Evolutionary conservation across 2,888 invertebrate genomes (phyloP), one percentile per base, ranked within the genome.

Genomic region (Ochropleura plecta): DNA sequence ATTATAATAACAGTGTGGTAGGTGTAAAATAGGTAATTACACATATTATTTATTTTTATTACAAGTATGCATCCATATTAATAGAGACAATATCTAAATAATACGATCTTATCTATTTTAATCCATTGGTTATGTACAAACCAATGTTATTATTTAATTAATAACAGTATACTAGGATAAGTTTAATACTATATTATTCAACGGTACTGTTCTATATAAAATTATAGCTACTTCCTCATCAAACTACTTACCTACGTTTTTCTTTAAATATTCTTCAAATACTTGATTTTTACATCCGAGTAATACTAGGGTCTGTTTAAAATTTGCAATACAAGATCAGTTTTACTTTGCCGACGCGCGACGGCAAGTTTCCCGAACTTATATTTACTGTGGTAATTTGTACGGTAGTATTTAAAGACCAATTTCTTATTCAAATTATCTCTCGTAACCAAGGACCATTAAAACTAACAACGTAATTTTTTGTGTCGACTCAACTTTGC

Each of bases 311-410:
- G 9, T 12, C 9, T 18, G 46, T 60, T 49, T 51, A 60, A 20
- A 44, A 55, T 69, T 81, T 12, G 7, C n/a, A 40, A 66, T 16
- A 40, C 59, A 44, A 14, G n/a, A 59, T 46, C 53, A 30, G 40
- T 53, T 66, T 53, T 64, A 62, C 9, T 42, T 79, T 81, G 84
- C 88, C 90, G 90, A n/a, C n/a, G n/a, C n/a, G n/a, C n/a, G n/a
- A 76, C 89, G 89, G 90, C 82, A 78, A 84, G 83, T 86, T 79
- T 77, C 70, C 48, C 63, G 53, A 86, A 85, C 73, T 86, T 84
- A 83, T 83, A 84, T 70, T 16, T 72, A 79, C 70, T 65, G 42
- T 46, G 53, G 20, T 57, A 60, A 62, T 68, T 79, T 59, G 12
- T 53, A 48, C 30, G 53, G 30, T 57, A 8, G 20, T 51, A 57